Evolutionary conservation across 2,797 vertebrate genomes (phyloP).

Genomic region (Cetoscarus ocellatus): DNA sequence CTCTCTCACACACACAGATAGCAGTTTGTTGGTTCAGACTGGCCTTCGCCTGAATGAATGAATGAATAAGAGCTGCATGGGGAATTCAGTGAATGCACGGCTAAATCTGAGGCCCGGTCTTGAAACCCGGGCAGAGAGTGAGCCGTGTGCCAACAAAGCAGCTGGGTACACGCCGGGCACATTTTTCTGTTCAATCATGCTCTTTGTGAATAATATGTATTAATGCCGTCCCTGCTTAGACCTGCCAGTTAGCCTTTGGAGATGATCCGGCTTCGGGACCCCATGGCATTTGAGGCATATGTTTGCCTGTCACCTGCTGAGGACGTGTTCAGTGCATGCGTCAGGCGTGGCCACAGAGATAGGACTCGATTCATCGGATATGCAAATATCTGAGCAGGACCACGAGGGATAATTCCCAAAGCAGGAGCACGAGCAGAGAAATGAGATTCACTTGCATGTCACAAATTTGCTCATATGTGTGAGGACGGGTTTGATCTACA

Average conservation of each 20-base stretch:
- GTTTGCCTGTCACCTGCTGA: conserved; percentile 84
- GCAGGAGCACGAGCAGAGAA: conserved; percentile 34
- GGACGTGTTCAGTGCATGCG: conserved; percentile 56
- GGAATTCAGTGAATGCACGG: conserved; percentile 80
- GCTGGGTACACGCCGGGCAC: conserved; percentile 77
- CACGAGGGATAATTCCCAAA: conserved; percentile 50
- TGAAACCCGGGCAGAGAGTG: conserved; percentile 70
- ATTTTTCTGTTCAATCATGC: conserved; percentile 87
- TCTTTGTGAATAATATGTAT: conserved; percentile 88
- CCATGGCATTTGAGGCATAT: conserved; percentile 83
- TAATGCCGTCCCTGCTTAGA: conserved; percentile 79
- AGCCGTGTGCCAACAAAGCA: conserved; percentile 76
- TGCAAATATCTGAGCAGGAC: conserved; percentile 63
- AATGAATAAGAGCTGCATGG: conserved; percentile 77
- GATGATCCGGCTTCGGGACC: conserved; percentile 84
- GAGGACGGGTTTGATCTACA: conserved; percentile 58
- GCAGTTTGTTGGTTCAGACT: conserved; percentile 67
- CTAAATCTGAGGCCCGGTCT: conserved; percentile 76
- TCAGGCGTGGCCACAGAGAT: conserved; percentile 57
- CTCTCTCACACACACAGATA: conserved; percentile 44
- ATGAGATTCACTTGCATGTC: conserved; percentile 50
- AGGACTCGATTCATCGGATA: conserved; percentile 59
- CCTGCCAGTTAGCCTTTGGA: conserved; percentile 87
- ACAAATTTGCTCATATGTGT: conserved; percentile 43
- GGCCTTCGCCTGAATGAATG: conserved; percentile 69